Percentiles rank a stretch among this genome's conserved stretches.
Conservation (phyloP, 2,888 invertebrate species). For the Omphaloscelis lunosa region DNA sequence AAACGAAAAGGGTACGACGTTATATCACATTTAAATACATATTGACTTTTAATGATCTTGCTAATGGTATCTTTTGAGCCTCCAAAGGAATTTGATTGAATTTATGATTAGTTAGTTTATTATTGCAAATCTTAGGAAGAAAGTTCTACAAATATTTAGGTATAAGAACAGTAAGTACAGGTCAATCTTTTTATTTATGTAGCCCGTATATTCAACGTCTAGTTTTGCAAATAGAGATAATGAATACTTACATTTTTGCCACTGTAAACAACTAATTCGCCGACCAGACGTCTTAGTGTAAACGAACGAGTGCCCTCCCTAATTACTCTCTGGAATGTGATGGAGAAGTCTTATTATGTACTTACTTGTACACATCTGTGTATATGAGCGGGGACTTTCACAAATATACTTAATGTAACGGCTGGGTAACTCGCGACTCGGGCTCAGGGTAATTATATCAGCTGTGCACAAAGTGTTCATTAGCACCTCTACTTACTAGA, state of each 20-base stretch:
- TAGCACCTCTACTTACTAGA: slow-evolving; percentile 57
- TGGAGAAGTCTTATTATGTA: slow-evolving; percentile 55
- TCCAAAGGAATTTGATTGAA: neutral
- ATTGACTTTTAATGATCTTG: slow-evolving; percentile 35
- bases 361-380: slow-evolving; percentile 39
- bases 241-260: slow-evolving; percentile 17
- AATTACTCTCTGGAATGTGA: slow-evolving; percentile 64
- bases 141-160: neutral
- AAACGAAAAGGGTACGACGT: slow-evolving; percentile 40
- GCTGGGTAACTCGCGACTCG: slow-evolving; percentile 53
- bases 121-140: neutral
- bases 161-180: neutral
- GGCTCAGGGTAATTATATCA: slow-evolving; percentile 61
- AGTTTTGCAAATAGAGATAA: neutral
- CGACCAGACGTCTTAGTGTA: slow-evolving; percentile 33
- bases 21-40: slow-evolving; percentile 39
- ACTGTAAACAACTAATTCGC: slow-evolving; percentile 40
- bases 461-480: slow-evolving; percentile 65
- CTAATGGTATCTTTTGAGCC: neutral
- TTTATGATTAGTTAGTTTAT: neutral
- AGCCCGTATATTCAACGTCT: neutral
- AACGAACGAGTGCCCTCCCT: slow-evolving; percentile 45
- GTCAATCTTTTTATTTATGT: neutral
- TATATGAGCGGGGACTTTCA: slow-evolving; percentile 54
- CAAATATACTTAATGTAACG: slow-evolving; percentile 62